phyloP scores from a whole-genome alignment of 2,113 vertebrate species.

The Boulengeromyrus knoepffleri region DNA sequence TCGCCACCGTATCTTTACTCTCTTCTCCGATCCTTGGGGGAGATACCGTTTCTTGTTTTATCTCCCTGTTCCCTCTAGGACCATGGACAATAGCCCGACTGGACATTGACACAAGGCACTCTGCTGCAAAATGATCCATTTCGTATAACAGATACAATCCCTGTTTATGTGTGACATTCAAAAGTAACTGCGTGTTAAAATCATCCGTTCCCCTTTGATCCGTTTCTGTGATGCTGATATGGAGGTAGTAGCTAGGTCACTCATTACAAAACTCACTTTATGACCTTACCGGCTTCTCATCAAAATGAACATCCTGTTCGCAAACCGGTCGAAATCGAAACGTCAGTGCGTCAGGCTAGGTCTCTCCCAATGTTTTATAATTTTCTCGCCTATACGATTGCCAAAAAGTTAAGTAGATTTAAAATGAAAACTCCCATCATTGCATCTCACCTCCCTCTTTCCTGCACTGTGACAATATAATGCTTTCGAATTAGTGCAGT shows the following conservation, averaged over 20 bases:
- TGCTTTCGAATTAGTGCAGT: constrained; percentile 52
- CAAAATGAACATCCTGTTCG: constrained; percentile 60
- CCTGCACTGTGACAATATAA: constrained; percentile 56
- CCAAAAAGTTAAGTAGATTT: constrained; percentile 46
- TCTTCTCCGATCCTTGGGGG: constrained; percentile 58
- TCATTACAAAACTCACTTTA: constrained; percentile 63
- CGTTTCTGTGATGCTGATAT: constrained; percentile 59
- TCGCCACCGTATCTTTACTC: constrained; percentile 56
- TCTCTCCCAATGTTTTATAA: constrained; percentile 39
- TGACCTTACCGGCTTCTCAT: constrained; percentile 60
- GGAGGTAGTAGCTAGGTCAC: constrained; percentile 50
- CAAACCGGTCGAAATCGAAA: constrained; percentile 48
- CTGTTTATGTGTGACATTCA: constrained; percentile 55
- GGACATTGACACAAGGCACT: constrained; percentile 96
- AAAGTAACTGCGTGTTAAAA: constrained; percentile 40
- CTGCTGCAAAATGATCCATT: constrained; percentile 96
- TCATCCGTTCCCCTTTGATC: constrained; percentile 45
- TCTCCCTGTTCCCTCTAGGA: constrained; percentile 62
- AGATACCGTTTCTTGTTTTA: constrained; percentile 58
- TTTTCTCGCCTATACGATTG: constrained; percentile 39
- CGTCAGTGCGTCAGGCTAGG: constrained; percentile 27
- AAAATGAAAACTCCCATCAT: constrained; percentile 62
- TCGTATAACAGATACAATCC: constrained; percentile 53
- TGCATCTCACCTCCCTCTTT: constrained; percentile 41
- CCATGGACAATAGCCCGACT: constrained; percentile 70